Conservation (phyloP, 2,797 vertebrate species). For the Eospalax fontanierii region DNA sequence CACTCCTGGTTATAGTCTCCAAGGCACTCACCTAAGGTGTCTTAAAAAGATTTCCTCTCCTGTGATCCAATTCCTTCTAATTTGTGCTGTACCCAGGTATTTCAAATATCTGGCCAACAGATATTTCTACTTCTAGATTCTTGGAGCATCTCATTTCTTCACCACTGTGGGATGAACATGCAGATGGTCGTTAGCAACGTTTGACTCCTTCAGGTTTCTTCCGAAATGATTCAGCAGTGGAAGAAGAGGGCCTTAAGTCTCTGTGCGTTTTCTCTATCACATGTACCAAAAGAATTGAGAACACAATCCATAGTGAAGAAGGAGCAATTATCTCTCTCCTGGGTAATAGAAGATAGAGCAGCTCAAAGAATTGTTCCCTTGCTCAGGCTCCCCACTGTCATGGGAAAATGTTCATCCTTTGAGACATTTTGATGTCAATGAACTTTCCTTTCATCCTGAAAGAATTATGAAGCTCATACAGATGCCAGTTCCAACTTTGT, state of each 20-base stretch:
- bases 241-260: not conserved
- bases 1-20: not conserved
- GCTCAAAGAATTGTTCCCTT: not conserved
- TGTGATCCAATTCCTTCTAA: not conserved
- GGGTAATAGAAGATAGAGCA: not conserved
- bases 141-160: not conserved
- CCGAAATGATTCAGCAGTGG: not conserved
- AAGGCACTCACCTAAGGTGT: not conserved
- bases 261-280: not conserved
- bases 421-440: not conserved
- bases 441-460: not conserved
- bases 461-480: not conserved
- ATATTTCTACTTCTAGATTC: not conserved
- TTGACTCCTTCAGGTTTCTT: not conserved
- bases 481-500: not conserved
- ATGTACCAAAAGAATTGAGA: not conserved
- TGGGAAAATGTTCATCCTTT: not conserved
- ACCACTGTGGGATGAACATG: not conserved
- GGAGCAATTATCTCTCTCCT: not conserved
- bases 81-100: not conserved
- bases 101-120: not conserved
- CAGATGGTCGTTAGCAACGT: too few species aligned
- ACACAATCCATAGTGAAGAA: not conserved
- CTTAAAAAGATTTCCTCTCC: not conserved
- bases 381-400: not conserved